Base-by-base conservation (phyloP, 2,113 vertebrate species). In the Isichthys henryi region DNA sequence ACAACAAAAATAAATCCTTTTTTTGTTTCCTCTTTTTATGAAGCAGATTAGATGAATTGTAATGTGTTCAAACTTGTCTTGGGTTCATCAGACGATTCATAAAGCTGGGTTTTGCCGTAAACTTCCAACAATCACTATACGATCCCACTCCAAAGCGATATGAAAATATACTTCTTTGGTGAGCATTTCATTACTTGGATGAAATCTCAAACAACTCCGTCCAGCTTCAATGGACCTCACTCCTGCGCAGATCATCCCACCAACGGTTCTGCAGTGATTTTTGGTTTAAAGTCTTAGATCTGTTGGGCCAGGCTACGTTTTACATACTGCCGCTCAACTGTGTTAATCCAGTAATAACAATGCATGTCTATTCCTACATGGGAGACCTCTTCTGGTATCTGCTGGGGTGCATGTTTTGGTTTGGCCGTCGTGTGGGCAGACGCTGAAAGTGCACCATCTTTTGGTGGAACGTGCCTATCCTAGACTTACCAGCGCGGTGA, bases 371-470 rank as follows among this genome's bases (percentile, higher is more conserved):
- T 27, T 46, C 11, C 21, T 88, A 46, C 58, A 48, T 35, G 43
- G 50, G 53, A 46, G 80, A 83, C n/a, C 87, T 49, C 0, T 66
- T 86, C n/a, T 43, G 13, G 53, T 48, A 13, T 11, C 77, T 19
- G 77, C 43, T 7, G 49, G 27, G 50, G 23, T 62, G 45, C 3
- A 8, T 88, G 11, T 58, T 66, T 52, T 58, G 2, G 88, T 88
- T 74, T 84, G 66, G 77, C 43, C 53, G 89, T 87, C 77, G 17
- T 90, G 86, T 23, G 31, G 74, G 91, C 92, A 92, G 91, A 92
- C 93, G 91, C 88, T 89, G 86, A 66, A 86, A 82, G 35, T 86
- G 58, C 77, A 82, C 88, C 46, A 19, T 2, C 3, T 53, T 27
- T 17, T 2, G 80, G 90, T 87, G 58, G 21, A 7, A 27, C n/a